Evolutionary conservation across 2,797 vertebrate species (phyloP).

Genomic region (Tangara arthus): DNA sequence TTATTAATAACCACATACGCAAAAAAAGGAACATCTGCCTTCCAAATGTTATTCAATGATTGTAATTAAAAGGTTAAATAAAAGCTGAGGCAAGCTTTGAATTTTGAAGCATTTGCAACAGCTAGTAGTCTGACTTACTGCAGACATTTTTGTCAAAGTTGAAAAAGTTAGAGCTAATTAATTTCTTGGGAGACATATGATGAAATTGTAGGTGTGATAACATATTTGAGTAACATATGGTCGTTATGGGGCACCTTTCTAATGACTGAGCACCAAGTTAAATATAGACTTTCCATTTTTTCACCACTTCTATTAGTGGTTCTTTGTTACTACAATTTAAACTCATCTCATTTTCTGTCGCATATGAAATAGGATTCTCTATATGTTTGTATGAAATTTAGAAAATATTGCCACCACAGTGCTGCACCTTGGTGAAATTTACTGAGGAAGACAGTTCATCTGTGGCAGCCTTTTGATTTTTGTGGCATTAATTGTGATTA

Average conservation of each 20-base stretch:
- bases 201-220: conserved; percentile 83
- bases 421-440: neutral
- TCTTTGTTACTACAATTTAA: conserved; percentile 72
- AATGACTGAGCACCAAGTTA: conserved; percentile 79
- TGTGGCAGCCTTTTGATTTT: neutral
- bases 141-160: conserved; percentile 84
- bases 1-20: conserved; percentile 28
- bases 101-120: conserved; percentile 78
- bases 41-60: conserved; percentile 76
- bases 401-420: neutral
- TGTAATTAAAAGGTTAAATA: conserved; percentile 83
- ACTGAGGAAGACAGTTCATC: neutral
- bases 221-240: conserved; percentile 85
- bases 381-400: conserved; percentile 25
- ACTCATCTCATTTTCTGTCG: conserved; percentile 27
- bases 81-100: conserved; percentile 76
- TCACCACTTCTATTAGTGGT: conserved; percentile 63
- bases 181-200: conserved; percentile 84
- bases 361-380: conserved; percentile 1
- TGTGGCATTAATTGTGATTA: neutral
- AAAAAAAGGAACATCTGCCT: conserved; percentile 73
- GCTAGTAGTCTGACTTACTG: conserved; percentile 77
- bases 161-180: conserved; percentile 84
- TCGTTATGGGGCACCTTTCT: conserved; percentile 82
- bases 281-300: conserved; percentile 74